Evolutionary conservation across 1,140 invertebrate genomes (phyloP).

Genomic region (Ooceraea biroi): DNA sequence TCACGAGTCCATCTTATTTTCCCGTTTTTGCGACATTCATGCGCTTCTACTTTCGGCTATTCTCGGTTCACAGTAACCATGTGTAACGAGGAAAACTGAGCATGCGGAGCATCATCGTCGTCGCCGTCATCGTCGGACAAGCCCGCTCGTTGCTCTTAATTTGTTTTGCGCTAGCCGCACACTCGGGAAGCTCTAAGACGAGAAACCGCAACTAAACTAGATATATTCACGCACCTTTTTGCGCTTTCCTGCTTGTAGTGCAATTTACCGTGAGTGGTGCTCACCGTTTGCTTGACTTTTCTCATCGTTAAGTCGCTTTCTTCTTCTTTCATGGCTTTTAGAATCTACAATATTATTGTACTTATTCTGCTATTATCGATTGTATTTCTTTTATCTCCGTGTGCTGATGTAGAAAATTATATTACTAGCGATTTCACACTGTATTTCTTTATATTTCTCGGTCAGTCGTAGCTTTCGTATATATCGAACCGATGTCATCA

Average conservation of each 20-base stretch:
- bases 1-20: slow-evolving; percentile 3
- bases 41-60: neutral
- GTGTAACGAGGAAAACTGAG: slow-evolving; percentile 25
- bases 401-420: slow-evolving; percentile 11
- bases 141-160: slow-evolving; percentile 21
- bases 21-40: neutral
- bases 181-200: slow-evolving; percentile 24
- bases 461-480: neutral
- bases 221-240: neutral
- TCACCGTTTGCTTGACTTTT: neutral
- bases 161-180: slow-evolving; percentile 5
- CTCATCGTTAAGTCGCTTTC: neutral
- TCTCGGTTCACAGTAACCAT: slow-evolving; percentile 9
- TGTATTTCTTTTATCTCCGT: neutral
- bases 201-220: slow-evolving; percentile 21
- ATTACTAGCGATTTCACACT: neutral
- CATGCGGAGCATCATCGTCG: slow-evolving; percentile 9
- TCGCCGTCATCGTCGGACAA: neutral
- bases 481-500: slow-evolving; percentile 20
- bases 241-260: neutral
- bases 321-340: slow-evolving; percentile 1
- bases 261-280: neutral
- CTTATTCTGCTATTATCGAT: neutral
- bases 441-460: slow-evolving; percentile 1
- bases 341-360: slow-evolving; percentile 17